Conservation (phyloP, 2,797 vertebrate species). For the Falco concolor region DNA sequence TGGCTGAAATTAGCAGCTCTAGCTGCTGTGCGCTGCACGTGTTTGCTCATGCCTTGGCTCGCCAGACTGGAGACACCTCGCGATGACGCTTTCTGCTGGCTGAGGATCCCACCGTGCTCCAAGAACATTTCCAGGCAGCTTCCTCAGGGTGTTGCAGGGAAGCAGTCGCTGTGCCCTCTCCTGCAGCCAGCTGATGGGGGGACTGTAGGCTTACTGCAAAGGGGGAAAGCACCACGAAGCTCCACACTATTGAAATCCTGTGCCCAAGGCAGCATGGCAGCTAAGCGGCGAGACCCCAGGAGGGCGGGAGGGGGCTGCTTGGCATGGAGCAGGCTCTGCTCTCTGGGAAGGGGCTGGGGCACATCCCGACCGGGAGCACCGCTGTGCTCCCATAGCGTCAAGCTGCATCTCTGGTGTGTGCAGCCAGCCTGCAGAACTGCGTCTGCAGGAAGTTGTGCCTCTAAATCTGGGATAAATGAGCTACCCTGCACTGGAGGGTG, state of each 20-base stretch:
- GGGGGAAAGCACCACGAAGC: neutral
- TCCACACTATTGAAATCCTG: neutral
- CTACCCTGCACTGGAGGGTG: neutral
- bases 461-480: neutral
- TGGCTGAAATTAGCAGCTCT: slow-evolving; percentile 18
- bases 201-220: neutral
- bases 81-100: fast-evolving
- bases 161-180: neutral
- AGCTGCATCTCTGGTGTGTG: neutral
- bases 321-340: neutral
- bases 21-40: neutral
- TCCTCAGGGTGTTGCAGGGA: neutral
- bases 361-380: neutral
- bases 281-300: neutral
- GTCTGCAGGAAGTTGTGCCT: neutral
- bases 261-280: neutral
- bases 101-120: neutral
- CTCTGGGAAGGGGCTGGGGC: neutral
- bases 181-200: neutral
- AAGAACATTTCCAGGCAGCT: neutral
- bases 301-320: neutral
- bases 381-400: neutral
- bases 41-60: neutral
- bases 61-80: neutral
- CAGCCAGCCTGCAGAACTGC: neutral